phyloP scores from a whole-genome alignment of 37 sponge, comb jelly and placozoan species.

The Theonella swinhoei region DNA sequence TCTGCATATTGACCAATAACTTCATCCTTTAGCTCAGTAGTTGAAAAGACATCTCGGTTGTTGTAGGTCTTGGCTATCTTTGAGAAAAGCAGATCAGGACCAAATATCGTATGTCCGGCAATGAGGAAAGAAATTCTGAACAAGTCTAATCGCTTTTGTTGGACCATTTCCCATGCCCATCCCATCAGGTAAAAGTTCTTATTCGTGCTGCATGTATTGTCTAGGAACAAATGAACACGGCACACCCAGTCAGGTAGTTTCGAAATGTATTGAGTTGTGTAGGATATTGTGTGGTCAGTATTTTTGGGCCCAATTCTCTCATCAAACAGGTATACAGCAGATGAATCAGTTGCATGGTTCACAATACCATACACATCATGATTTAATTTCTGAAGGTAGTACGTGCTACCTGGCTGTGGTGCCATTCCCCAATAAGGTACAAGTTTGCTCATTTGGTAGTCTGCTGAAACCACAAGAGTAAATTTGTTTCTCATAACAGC shows the following conservation, averaged over 20 bases:
- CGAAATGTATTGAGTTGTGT: background rate
- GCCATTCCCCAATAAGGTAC: slow-evolving; percentile 40
- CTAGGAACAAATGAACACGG: slow-evolving; percentile 37
- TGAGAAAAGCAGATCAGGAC: slow-evolving; percentile 22
- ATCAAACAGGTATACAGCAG: slow-evolving; percentile 32
- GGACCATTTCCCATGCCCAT: slow-evolving; percentile 28
- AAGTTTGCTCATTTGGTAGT: slow-evolving; percentile 19
- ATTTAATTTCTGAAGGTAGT: slow-evolving; percentile 33
- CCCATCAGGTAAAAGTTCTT: slow-evolving; percentile 26
- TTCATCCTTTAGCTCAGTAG: background rate
- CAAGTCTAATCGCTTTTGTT: slow-evolving; percentile 3
- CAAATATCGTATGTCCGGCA: slow-evolving; percentile 52
- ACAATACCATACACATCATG: slow-evolving; percentile 27
- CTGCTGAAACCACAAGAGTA: slow-evolving; percentile 18
- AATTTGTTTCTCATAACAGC: slow-evolving; percentile 1
- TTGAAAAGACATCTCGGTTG: slow-evolving; percentile 14
- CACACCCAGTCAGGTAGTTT: slow-evolving; percentile 20
- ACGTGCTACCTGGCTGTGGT: slow-evolving; percentile 25
- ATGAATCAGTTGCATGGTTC: slow-evolving; percentile 4
- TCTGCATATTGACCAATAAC: background rate
- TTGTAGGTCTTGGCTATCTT: slow-evolving; percentile 19
- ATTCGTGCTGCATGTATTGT: slow-evolving; percentile 34
- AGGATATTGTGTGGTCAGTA: too few species aligned
- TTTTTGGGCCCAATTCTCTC: slow-evolving; percentile 29
- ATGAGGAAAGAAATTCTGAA: slow-evolving; percentile 31